Base-by-base conservation (phyloP, 2,888 invertebrate species). In the Nesidiocoris tenuis region DNA sequence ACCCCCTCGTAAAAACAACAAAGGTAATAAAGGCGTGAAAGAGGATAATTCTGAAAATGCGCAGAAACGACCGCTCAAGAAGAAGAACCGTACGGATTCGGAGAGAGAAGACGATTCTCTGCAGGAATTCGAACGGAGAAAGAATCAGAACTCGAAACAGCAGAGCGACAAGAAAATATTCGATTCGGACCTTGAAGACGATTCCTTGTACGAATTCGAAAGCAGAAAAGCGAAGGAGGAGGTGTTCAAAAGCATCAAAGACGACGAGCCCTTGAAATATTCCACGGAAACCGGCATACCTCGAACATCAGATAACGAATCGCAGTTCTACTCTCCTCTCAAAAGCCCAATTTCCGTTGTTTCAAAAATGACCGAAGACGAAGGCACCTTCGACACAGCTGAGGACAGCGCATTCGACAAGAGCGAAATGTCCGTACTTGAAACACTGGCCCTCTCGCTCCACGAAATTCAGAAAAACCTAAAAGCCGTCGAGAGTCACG, bases 391-490 rank as follows among this genome's bases (percentile, higher is more conserved):
- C 71, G 77, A 79, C 23, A 79, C 80, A 16, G 79, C 80, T 23
- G 79, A 80, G 39, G 80, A 80, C 19, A 79, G 77, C 72, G 80
- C 78, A 1, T 78, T 79, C 54, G 80, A 80, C 39, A 80, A 79
- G 77, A 79, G 78, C 39, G 79, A 81, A 71, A 76, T 80, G 72
- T 78, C 82, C 1, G 82, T 84, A 22, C 67, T 85, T 19, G 85
- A 85, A 76, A 83, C 84, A 0, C 79, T 84, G 61, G 82, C 84
- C 0, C 84, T 84, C 75, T 84, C 90, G 0, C 83, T 90, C 16
- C 86, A 87, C 74, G 88, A 88, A 83, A 87, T 88, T 71, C 87
- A 87, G 82, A 84, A 83, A 74, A 87, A 87, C 21, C 81, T 89
- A 61, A 85, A 85, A 75, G 81, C 84, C 77, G 79, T 87, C 75